Conservation (phyloP, 2,888 invertebrate species). For the Argyra leucocephala region DNA sequence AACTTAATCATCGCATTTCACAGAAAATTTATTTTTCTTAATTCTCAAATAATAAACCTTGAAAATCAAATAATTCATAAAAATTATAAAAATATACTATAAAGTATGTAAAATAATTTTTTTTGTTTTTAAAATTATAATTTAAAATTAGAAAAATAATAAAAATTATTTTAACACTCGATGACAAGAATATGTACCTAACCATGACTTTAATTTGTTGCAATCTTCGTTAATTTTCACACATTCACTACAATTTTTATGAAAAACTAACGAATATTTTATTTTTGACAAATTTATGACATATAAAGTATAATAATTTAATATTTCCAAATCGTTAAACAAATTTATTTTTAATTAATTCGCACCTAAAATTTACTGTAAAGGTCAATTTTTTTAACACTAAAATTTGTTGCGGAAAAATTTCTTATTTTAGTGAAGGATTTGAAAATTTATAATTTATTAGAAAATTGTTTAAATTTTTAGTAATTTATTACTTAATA, state of each 20-base stretch:
- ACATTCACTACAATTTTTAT: not conserved
- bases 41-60: not conserved
- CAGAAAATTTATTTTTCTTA: not conserved
- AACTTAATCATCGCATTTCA: too few relatives aligned
- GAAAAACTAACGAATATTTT: not conserved
- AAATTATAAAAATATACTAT: not conserved
- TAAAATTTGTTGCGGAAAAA: too few relatives aligned
- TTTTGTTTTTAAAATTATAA: too few relatives aligned
- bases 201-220: not conserved
- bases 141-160: too few relatives aligned
- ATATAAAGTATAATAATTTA: not conserved
- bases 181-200: not conserved
- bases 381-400: not conserved
- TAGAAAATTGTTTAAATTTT: too few relatives aligned
- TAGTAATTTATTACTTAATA: too few relatives aligned
- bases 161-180: too few relatives aligned
- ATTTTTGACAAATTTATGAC: not conserved
- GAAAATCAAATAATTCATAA: not conserved
- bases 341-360: not conserved
- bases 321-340: not conserved
- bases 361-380: not conserved
- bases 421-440: too few relatives aligned
- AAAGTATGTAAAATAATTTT: too few relatives aligned
- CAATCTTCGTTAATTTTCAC: not conserved
- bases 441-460: too few relatives aligned